phyloP scores from a whole-genome alignment of 2,113 vertebrate species.

The Pedetes capensis region DNA sequence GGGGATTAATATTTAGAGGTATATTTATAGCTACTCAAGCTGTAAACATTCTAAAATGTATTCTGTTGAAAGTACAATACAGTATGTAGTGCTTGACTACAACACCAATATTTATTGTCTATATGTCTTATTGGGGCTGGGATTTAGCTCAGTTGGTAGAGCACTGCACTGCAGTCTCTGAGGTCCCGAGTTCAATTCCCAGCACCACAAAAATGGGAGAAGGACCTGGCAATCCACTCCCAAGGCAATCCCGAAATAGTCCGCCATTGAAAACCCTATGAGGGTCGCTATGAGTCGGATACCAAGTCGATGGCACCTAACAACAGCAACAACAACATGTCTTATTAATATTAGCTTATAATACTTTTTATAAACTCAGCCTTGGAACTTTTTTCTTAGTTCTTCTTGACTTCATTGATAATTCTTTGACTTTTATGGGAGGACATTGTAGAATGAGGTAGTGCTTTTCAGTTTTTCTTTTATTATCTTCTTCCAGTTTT shows the following conservation, averaged over 20 bases:
- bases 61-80: background rate
- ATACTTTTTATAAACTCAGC: background rate
- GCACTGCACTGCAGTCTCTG: no score
- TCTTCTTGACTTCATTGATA: background rate
- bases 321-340: no score
- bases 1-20: background rate
- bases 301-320: no score
- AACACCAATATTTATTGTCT: background rate
- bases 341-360: background rate
- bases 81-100: fast-evolving
- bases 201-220: no score
- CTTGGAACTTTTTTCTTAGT: background rate
- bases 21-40: background rate
- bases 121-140: no score
- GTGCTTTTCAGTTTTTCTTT: background rate
- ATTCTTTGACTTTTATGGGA: background rate
- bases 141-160: no score
- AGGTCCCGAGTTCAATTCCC: no score
- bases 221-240: no score
- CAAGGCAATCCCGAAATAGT: no score
- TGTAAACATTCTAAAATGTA: background rate
- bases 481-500: background rate
- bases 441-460: background rate
- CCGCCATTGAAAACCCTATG: no score
- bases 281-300: no score